Conservation (phyloP, 2,797 vertebrate genomes). For the Danio kyathit region DNA sequence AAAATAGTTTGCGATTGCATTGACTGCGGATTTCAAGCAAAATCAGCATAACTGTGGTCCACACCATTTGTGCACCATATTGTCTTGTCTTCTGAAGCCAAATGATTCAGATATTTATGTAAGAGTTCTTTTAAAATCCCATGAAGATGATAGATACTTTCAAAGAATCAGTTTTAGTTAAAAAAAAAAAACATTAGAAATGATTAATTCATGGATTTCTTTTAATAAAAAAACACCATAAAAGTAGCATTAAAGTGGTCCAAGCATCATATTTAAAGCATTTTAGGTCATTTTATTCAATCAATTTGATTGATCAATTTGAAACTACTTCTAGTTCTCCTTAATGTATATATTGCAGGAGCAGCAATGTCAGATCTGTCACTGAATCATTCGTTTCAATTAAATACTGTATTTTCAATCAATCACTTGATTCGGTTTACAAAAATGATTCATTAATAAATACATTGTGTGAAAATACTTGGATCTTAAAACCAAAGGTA, state of each 20-base stretch:
- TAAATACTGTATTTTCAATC: neutral
- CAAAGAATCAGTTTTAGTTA: too few relatives aligned
- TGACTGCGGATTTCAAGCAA: neutral
- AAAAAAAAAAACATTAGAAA: too few relatives aligned
- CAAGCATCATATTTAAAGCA: too few relatives aligned
- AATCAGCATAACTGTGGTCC: neutral
- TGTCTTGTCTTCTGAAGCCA: neutral
- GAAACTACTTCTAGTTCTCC: too few relatives aligned
- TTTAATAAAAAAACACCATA: too few relatives aligned
- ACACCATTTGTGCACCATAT: neutral
- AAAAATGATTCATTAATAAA: neutral
- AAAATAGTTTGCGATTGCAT: neutral
- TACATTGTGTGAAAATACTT: neutral
- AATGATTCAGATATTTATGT: neutral
- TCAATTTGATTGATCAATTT: too few relatives aligned
- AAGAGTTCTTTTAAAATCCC: neutral
- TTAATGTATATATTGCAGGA: too few relatives aligned
- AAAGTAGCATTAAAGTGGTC: too few relatives aligned
- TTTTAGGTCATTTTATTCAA: too few relatives aligned
- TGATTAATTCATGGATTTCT: too few relatives aligned
- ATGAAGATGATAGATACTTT: neutral
- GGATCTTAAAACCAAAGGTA: neutral
- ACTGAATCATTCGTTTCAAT: neutral
- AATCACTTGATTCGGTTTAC: neutral
- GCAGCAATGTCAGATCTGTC: neutral